A percentile compares a stretch with the other conserved stretches of the same genome.
Conservation (phyloP, 2,888 invertebrate genomes). For the Agelastica alni region DNA sequence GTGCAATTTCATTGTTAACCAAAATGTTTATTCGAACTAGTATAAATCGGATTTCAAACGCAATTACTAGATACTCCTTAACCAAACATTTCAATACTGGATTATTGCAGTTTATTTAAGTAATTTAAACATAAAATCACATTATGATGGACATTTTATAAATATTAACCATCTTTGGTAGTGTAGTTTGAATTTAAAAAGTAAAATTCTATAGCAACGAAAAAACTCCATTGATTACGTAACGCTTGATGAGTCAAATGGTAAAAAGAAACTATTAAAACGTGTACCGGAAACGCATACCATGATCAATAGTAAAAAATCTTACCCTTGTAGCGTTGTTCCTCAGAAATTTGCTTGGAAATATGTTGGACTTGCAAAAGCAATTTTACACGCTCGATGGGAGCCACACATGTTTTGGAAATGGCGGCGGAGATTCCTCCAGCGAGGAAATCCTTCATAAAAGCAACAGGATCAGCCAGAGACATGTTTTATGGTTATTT, state of each 20-base stretch:
- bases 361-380: conserved; percentile 93
- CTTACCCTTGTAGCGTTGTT: conserved; percentile 88
- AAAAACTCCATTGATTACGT: conserved; percentile 9
- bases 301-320: conserved; percentile 4
- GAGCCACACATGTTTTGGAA: conserved; percentile 92
- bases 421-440: conserved; percentile 92
- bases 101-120: not conserved
- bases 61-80: conserved; percentile 7
- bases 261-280: not conserved
- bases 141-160: no score
- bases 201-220: no score
- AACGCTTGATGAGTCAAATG: conserved; percentile 2
- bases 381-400: conserved; percentile 93
- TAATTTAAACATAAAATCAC: no score
- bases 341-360: conserved; percentile 83
- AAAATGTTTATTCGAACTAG: not conserved
- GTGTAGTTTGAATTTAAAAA: no score
- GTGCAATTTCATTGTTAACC: not conserved
- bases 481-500: conserved; percentile 45
- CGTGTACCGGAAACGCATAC: not conserved
- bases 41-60: conserved; percentile 7
- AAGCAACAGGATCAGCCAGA: conserved; percentile 76
- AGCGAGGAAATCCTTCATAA: conserved; percentile 87
- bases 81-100: not conserved
- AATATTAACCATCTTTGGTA: no score